phyloP scores from a whole-genome alignment of 2,797 vertebrate genomes.

The Cygnus olor region DNA sequence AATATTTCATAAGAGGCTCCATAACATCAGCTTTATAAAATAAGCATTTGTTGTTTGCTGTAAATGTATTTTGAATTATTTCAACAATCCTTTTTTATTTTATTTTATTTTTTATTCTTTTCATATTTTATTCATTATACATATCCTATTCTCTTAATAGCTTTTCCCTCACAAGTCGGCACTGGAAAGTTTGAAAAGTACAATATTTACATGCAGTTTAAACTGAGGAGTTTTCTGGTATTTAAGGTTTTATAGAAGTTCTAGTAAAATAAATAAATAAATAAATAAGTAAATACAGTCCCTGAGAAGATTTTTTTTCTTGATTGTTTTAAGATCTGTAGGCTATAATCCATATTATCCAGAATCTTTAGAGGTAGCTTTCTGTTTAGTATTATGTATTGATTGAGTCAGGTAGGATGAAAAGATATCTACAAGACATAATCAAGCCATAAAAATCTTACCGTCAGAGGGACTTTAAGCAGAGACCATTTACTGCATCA shows the following conservation, averaged over 20 bases:
- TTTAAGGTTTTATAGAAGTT: neutral
- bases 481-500: neutral
- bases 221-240: neutral
- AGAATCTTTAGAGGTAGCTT: neutral
- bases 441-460: neutral
- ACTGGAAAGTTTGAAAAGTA: neutral
- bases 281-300: neutral
- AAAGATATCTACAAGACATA: neutral
- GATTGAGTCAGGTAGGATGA: neutral
- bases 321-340: neutral
- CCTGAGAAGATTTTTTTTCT: neutral
- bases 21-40: neutral
- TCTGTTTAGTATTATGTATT: neutral
- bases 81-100: neutral
- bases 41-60: rapidly evolving
- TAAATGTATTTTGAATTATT: neutral
- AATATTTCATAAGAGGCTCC: neutral
- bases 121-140: neutral
- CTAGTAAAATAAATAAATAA: neutral
- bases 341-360: neutral
- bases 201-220: neutral
- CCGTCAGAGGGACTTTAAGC: neutral
- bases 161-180: neutral
- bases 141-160: neutral
- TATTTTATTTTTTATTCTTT: neutral